Conservation (phyloP, 2,797 vertebrate genomes). For the Molossus alvarezi region DNA sequence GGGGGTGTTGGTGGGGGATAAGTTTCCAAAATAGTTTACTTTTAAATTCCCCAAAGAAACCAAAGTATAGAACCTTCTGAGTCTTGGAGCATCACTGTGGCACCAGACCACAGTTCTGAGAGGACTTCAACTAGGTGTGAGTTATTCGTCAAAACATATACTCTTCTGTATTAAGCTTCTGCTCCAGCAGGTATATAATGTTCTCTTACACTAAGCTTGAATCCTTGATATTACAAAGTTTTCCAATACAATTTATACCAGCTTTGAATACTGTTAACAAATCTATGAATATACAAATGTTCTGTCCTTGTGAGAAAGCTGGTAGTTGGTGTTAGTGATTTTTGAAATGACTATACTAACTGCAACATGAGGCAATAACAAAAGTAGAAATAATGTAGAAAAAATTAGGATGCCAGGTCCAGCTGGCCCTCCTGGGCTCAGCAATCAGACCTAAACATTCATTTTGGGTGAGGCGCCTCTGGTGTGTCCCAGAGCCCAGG, state of each 20-base stretch:
- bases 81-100: not conserved
- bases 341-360: constrained; percentile 34
- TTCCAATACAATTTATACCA: constrained; percentile 43
- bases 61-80: not conserved
- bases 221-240: constrained; percentile 21
- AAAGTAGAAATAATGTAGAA: constrained; percentile 59
- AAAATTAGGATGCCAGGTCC: not conserved
- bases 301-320: constrained; percentile 31
- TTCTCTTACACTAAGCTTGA: not conserved
- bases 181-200: not conserved
- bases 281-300: not conserved
- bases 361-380: constrained; percentile 38
- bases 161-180: constrained; percentile 1
- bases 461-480: not conserved
- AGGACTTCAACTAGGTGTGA: not conserved
- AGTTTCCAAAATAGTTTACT: constrained; percentile 73
- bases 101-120: not conserved
- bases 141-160: not conserved
- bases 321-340: not conserved
- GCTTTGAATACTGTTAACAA: constrained; percentile 20
- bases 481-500: not conserved
- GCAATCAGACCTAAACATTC: not conserved
- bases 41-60: constrained; percentile 60
- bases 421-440: not conserved
- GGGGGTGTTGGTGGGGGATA: not conserved